Evolutionary conservation across 2,888 invertebrate genomes (phyloP).

Genomic region (Nebria brevicollis): DNA sequence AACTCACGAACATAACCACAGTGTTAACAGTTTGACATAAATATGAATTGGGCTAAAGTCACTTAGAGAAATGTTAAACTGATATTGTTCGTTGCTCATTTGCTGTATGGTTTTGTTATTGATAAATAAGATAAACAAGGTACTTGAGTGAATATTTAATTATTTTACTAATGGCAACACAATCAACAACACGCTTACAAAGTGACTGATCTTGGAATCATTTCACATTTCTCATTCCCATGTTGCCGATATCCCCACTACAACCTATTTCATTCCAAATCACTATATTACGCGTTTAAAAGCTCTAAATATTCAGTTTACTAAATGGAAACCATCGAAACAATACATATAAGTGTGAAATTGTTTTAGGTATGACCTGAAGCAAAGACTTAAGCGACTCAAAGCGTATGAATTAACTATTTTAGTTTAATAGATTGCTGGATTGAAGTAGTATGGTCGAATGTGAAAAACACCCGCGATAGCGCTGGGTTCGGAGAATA

Average conservation of each 20-base stretch:
- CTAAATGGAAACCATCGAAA: not conserved
- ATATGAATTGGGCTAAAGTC: slow-evolving; percentile 31
- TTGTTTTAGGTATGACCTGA: not conserved
- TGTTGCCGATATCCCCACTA: slow-evolving; percentile 44
- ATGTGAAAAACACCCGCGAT: slow-evolving; percentile 33
- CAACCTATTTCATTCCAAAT: slow-evolving; percentile 17
- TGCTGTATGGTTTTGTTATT: slow-evolving; percentile 32
- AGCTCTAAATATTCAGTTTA: not conserved
- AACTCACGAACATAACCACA: slow-evolving; percentile 23
- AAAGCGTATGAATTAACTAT: not conserved
- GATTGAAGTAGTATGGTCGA: slow-evolving; percentile 21
- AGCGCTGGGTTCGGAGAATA: slow-evolving; percentile 32
- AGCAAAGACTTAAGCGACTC: not conserved
- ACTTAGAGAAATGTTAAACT: slow-evolving; percentile 3
- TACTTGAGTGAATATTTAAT: slow-evolving; percentile 35
- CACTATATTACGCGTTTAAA: slow-evolving; percentile 2
- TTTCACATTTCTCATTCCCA: slow-evolving; percentile 45
- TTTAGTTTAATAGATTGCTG: not conserved
- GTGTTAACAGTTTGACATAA: slow-evolving; percentile 36
- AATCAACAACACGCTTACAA: slow-evolving; percentile 42
- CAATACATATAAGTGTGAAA: not conserved
- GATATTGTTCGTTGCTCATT: slow-evolving; percentile 30
- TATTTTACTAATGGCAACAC: slow-evolving; percentile 28
- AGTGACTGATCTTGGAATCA: slow-evolving; percentile 41
- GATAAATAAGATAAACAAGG: slow-evolving; percentile 19